A percentile compares a stretch with the other conserved stretches of the same genome.
phyloP scores from a whole-genome alignment of 2,113 vertebrate species.

The Lepidothrix coronata region DNA sequence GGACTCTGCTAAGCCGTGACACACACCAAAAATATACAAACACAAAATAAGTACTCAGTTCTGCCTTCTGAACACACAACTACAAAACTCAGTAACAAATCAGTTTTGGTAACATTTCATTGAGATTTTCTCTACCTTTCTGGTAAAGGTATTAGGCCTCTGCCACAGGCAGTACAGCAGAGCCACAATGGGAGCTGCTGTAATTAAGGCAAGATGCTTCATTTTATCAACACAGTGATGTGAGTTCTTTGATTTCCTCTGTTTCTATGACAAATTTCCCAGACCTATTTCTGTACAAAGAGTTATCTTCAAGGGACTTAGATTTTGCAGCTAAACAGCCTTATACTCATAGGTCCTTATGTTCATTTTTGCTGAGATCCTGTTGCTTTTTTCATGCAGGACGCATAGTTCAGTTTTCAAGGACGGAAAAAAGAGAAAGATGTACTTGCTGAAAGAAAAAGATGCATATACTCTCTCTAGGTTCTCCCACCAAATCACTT shows the following conservation, averaged over 20 bases:
- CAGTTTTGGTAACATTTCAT: background rate
- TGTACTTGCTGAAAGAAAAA: background rate
- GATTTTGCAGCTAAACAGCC: accelerated
- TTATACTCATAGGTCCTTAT: background rate
- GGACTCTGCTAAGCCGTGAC: accelerated
- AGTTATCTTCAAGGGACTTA: background rate
- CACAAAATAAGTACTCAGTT: background rate
- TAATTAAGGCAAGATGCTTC: background rate
- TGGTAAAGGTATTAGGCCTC: background rate
- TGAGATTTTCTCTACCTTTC: background rate
- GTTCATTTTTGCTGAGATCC: background rate
- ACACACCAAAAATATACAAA: background rate
- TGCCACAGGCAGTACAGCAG: background rate
- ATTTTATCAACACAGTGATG: background rate
- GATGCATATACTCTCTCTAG: accelerated
- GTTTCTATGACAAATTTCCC: background rate
- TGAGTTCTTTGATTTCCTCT: accelerated
- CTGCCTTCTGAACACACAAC: background rate
- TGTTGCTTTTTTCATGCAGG: background rate
- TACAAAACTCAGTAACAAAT: background rate
- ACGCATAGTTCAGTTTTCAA: background rate
- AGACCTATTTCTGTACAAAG: background rate
- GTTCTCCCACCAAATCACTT: background rate
- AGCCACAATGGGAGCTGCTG: background rate
- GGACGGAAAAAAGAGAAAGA: too few species aligned